Base-by-base conservation (phyloP, 1,140 invertebrate genomes). In the Orchestia grillus region DNA sequence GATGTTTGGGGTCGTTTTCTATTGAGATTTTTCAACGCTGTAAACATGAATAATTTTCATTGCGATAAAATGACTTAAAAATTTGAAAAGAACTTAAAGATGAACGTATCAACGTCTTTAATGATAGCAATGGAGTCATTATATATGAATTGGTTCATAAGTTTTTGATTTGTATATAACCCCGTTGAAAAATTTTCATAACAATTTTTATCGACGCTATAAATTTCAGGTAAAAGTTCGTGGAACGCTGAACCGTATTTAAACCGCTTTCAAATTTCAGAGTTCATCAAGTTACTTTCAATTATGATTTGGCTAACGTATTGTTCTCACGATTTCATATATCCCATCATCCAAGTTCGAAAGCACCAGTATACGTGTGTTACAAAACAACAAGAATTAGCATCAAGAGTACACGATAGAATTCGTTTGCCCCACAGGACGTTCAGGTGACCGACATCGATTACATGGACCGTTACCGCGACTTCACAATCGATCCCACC, bases 401-500 rank as follows among this genome's bases (percentile, higher is more conserved):
- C 28, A 15, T 77, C 36, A 3, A 19, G 11, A 15, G 28, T 77
- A 36, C 62, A 77, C 1, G 36, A 23, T 77, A 23, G 62, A 77
- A 28, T 36, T 77, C 36, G 62, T 77, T 77, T 77, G 62, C 28
- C 62, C 62, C 40, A 44, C 44, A 98, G 97, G 98, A 98, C 97
- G 97, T 98, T 0, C 98, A 98, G 97, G 98, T 97, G 96, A 97
- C 97, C n/a, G 97, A 97, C 87, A 97, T 97, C 94, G 97, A 97
- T 96, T 97, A 97, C 96, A 97, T 97, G 97, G 96, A 97, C 77
- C 97, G 97, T 53, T 97, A 97, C 96, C 97, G 97, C 88, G 98
- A 98, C 97, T 98, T 98, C 97, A 98, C 98, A 0, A 97, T 97
- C 53, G 97, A 98, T 96, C 77, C 96, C 0, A 97, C 96, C 0